Conservation (phyloP, 1,140 invertebrate species). For the Zaprionus taronus region DNA sequence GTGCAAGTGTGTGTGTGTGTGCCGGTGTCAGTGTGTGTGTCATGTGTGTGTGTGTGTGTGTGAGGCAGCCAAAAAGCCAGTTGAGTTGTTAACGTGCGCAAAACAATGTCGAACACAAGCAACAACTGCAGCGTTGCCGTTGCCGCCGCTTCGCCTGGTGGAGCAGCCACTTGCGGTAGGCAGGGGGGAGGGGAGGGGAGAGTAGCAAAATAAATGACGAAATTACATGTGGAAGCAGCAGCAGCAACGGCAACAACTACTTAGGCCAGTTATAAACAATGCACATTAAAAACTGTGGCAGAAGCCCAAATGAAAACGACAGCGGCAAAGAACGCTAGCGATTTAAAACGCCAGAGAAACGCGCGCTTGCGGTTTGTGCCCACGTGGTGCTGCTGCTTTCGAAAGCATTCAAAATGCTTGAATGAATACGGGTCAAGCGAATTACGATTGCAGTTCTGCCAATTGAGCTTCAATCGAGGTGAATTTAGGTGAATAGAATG, state of each 20-base stretch:
- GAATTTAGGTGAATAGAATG: background rate
- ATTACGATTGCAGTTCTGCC: background rate
- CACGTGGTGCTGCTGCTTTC: background rate
- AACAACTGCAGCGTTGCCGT: constrained; percentile 17
- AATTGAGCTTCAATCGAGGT: constrained; percentile 3
- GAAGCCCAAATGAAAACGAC: constrained; percentile 34
- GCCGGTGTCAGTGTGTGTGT: constrained; percentile 16
- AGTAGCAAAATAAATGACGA: constrained; percentile 65
- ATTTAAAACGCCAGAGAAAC: constrained; percentile 7
- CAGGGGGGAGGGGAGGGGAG: constrained; percentile 7
- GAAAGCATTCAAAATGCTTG: constrained; percentile 2
- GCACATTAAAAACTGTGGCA: constrained; percentile 65
- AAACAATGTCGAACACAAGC: constrained; percentile 61
- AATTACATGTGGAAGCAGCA: constrained; percentile 59
- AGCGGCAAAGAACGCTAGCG: constrained; percentile 24
- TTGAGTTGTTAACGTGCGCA: constrained; percentile 72
- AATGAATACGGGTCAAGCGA: background rate
- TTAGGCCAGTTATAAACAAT: constrained; percentile 64
- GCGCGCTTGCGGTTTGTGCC: background rate
- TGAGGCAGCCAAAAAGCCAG: constrained; percentile 62
- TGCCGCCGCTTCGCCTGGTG: background rate
- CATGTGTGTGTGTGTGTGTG: constrained; percentile 30
- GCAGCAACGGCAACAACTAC: constrained; percentile 22
- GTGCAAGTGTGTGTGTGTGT: background rate
- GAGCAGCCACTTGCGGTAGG: background rate